Conservation (phyloP, 53 echinoderm and acorn worm species). For the Patiria pectinifera region DNA sequence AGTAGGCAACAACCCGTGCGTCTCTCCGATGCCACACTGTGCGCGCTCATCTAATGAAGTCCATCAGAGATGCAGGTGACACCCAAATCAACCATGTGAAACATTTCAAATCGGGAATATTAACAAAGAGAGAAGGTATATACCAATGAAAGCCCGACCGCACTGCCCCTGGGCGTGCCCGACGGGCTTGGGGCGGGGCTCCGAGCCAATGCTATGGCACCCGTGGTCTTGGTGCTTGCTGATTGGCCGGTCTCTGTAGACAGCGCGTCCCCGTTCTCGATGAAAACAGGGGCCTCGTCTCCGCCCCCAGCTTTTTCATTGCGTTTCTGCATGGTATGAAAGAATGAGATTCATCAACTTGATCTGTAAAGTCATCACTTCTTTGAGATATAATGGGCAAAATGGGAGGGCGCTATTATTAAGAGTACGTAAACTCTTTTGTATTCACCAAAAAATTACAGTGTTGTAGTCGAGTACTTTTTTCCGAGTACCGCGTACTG, state of each 20-base stretch:
- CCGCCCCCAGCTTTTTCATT: background rate
- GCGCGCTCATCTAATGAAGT: too few species aligned
- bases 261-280: slow-evolving; percentile 5
- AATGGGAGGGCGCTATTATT: too few species aligned
- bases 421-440: too few species aligned
- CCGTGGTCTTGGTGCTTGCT: background rate
- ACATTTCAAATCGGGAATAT: too few species aligned
- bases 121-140: background rate
- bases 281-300: background rate
- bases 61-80: too few species aligned
- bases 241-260: background rate
- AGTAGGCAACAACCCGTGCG: too few species aligned
- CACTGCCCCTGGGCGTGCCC: background rate
- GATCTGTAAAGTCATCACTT: background rate
- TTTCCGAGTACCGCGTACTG: too few species aligned
- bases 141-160: background rate
- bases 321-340: background rate
- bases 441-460: too few species aligned
- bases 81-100: too few species aligned
- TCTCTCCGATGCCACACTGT: too few species aligned
- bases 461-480: too few species aligned
- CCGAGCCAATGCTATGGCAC: background rate
- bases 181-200: slow-evolving; percentile 15
- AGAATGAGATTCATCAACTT: background rate
- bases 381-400: too few species aligned